Percentiles rank a stretch among this genome's conserved stretches.
Conservation (phyloP, 2,888 invertebrate species). For the Taphrorychus bicolor region DNA sequence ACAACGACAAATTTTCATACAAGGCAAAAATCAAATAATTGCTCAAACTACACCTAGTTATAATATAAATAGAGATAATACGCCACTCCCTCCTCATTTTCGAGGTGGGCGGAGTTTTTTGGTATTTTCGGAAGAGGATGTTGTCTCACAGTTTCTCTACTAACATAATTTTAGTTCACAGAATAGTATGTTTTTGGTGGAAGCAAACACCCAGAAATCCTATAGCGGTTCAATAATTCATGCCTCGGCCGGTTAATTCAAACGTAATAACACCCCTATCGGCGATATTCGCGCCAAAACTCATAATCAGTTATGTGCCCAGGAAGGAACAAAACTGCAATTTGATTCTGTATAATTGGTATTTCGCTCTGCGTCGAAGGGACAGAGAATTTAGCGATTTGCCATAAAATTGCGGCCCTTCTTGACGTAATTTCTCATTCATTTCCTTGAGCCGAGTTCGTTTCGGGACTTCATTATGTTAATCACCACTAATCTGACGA, state of each 20-base stretch:
- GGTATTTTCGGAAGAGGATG: too few relatives aligned
- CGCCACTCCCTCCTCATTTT: too few relatives aligned
- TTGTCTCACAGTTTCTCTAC: too few relatives aligned
- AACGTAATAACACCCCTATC: slow-evolving; percentile 7
- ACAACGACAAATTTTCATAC: too few relatives aligned
- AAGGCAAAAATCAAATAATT: too few relatives aligned
- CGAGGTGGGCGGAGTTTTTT: too few relatives aligned
- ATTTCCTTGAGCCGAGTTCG: not conserved
- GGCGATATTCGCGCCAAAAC: slow-evolving; percentile 18
- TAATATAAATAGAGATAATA: too few relatives aligned
- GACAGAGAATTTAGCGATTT: too few relatives aligned
- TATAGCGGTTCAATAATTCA: slow-evolving; percentile 10
- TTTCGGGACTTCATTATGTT: slow-evolving; percentile 14
- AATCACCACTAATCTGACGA: slow-evolving; percentile 11
- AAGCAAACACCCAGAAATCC: not conserved
- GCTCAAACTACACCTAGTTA: too few relatives aligned
- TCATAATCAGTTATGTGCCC: slow-evolving; percentile 6
- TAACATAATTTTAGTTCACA: too few relatives aligned
- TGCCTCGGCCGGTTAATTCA: slow-evolving; percentile 5
- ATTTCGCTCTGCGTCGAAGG: too few relatives aligned
- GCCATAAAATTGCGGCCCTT: not conserved
- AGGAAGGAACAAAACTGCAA: not conserved
- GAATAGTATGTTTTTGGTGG: too few relatives aligned
- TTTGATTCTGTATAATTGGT: not conserved
- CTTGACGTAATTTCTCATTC: not conserved